Evolutionary conservation across 2,797 vertebrate genomes (phyloP), one percentile per base, ranked within the genome.

Genomic region (Sebastiscus tertius): DNA sequence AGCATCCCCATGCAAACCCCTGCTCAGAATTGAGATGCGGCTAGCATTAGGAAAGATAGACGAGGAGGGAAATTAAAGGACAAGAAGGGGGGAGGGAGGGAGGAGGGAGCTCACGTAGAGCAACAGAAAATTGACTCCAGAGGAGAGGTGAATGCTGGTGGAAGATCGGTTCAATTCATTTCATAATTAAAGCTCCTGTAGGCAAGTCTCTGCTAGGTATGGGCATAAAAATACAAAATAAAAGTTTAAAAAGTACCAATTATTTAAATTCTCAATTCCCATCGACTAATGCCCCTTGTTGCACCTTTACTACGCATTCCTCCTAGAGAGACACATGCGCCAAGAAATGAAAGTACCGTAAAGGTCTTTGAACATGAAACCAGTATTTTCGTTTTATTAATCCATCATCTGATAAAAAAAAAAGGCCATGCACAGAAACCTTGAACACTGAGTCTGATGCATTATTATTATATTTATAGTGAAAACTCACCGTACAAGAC

Each of bases 1-100:
- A 77, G 86, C 85, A 88, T 86, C 81, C 86, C 68, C 84, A 83
- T 33, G 54, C 78, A 89, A 79, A 83, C 69, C 56, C 58, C 80
- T 71, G 71, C 85, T 81, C 82, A 69, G 82, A 87, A 83, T 58
- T 78, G 87, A 83, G 88, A 92, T 84, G 87, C 75, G 63, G 89
- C 64, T 74, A 78, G 83, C 80, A 84, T 91, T 80, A 83, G 49
- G 63, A 86, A 71, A 85, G 89, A 92, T 74, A 76, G 77, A 90
- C 77, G 85, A 86, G 71, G 77, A 83, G 74, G 77, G 54, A 90
- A 90, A 87, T 86, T 84, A 81, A 29, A 76, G 63, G 73, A 87
- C 62, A 61, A 42, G 39, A 42, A 42, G 39, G 39, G 39, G 39
- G 75, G 81, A 34, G 39, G 61, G 66, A 87, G 13, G 39, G 39